Base-by-base conservation (phyloP, 2,113 vertebrate species). In the Oreotrochilus melanogaster region DNA sequence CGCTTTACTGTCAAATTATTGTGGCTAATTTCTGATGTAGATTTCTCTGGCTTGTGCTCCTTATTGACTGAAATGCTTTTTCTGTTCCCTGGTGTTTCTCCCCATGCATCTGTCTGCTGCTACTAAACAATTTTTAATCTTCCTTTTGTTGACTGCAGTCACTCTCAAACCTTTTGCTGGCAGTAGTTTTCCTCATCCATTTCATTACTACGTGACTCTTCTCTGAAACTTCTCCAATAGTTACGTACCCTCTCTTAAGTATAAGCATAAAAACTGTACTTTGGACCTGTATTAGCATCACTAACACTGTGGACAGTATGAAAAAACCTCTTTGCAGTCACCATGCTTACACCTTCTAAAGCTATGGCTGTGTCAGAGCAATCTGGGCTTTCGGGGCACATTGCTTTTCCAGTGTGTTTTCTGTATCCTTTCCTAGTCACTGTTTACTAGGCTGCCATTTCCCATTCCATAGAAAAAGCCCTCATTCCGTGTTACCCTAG, bases 21-120 rank as follows among this genome's bases (percentile, higher is more conserved):
- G 22, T 61, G 33, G 16, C 45, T 72, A 27, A 50, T 54, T 66
- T 86, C 58, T 66, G 13, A 33, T 23, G 12, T 43, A 43, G 48
- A 43, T 60, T 70, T 51, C 30, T 70, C 74, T 70, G 33, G 9
- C 45, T 75, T 65, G 62, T 88, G 11, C 33, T 81, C 13, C 25
- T n/a, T 53, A 42, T 23, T 79, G 42, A 65, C 47, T 24, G 18
- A 73, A 74, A 28, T 30, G 33, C 5, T 11, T 23, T 19, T 37
- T 78, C 25, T 43, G 4, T 43, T 79, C 18, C 6, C 43, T 35
- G 21, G 3, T 58, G 10, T 53, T 81, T 76, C 12, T 89, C n/a
- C 33, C 6, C 1, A 0, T 57, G 43, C 30, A 53, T 39, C 19
- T 42, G 0, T 57, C 57, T 80, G 23, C 21, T 0, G 1, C 54